Conservation (phyloP, 92 coral and sea anemone species). For the Phenganax subtilis region DNA sequence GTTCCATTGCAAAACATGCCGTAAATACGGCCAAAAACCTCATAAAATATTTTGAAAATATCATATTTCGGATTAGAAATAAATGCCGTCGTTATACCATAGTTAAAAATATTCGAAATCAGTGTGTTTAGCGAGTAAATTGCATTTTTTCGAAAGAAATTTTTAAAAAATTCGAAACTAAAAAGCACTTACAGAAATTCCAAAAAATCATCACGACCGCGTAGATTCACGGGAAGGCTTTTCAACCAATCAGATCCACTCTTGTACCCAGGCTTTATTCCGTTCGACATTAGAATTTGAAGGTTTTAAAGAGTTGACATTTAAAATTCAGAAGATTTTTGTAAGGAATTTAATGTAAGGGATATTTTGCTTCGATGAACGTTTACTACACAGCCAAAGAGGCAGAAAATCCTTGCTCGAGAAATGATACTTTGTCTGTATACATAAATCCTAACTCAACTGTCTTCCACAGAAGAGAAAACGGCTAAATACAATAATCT, state of each 20-base stretch:
- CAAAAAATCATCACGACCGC: not conserved
- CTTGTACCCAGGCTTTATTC: not conserved
- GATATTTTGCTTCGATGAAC: too few species aligned
- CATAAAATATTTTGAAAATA: not conserved
- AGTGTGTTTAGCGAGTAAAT: not conserved
- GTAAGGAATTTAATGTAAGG: too few species aligned
- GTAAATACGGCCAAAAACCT: not conserved
- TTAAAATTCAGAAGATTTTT: too few species aligned
- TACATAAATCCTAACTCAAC: too few species aligned
- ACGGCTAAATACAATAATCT: too few species aligned
- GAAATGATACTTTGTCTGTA: too few species aligned
- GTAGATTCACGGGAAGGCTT: slow-evolving; percentile 1
- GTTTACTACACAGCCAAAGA: too few species aligned
- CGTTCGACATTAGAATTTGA: too few species aligned
- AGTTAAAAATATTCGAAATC: not conserved
- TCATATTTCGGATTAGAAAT: not conserved
- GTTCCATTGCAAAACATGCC: slow-evolving; percentile 27
- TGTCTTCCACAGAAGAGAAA: too few species aligned
- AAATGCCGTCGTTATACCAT: too few species aligned
- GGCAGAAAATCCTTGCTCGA: too few species aligned
- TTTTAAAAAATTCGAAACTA: not conserved
- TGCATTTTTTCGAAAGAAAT: not conserved
- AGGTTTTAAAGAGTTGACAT: too few species aligned
- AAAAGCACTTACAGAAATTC: slow-evolving; percentile 16
- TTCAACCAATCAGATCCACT: slow-evolving; percentile 12